These are phyloP conservation scores for Cheilosia grossa DNA, from an alignment of 2,888 invertebrate species.

Conservation along the genomic window DNA sequence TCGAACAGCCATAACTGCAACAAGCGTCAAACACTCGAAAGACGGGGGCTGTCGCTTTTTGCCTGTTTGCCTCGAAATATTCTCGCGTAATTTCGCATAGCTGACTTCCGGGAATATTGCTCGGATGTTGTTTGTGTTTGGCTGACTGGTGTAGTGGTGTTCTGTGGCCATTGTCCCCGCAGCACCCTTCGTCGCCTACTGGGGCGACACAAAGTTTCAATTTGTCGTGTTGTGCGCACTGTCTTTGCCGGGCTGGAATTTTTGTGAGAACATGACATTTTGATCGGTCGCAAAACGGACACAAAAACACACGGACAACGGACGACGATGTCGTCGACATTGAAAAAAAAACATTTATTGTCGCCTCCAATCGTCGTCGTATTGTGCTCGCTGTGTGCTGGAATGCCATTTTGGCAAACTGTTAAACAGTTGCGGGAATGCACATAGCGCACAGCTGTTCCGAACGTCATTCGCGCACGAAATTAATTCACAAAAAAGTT, in stretches of 20 bases:
- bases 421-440: constrained; percentile 70
- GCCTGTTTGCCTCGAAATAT: constrained; percentile 63
- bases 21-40: constrained; percentile 64
- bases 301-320: constrained; percentile 19
- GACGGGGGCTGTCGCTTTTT: constrained; percentile 47
- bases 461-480: constrained; percentile 55
- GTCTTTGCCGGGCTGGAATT: constrained; percentile 69
- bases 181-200: background rate
- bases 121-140: constrained; percentile 6
- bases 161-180: constrained; percentile 3
- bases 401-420: constrained; percentile 72
- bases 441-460: constrained; percentile 69
- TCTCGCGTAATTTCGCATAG: constrained; percentile 75
- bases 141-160: background rate
- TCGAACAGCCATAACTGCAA: constrained; percentile 64
- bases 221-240: constrained; percentile 70
- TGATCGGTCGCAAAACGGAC: constrained; percentile 59
- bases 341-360: constrained; percentile 70
- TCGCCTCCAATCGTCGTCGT: constrained; percentile 60
- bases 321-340: constrained; percentile 34
- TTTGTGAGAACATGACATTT: constrained; percentile 74
- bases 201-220: constrained; percentile 60
- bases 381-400: constrained; percentile 48
- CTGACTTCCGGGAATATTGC: constrained; percentile 73
- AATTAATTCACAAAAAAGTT: constrained; percentile 63